Percentiles rank a stretch among this genome's conserved stretches.
Conservation (phyloP, 1,140 invertebrate genomes). For the Achatina immaculata region DNA sequence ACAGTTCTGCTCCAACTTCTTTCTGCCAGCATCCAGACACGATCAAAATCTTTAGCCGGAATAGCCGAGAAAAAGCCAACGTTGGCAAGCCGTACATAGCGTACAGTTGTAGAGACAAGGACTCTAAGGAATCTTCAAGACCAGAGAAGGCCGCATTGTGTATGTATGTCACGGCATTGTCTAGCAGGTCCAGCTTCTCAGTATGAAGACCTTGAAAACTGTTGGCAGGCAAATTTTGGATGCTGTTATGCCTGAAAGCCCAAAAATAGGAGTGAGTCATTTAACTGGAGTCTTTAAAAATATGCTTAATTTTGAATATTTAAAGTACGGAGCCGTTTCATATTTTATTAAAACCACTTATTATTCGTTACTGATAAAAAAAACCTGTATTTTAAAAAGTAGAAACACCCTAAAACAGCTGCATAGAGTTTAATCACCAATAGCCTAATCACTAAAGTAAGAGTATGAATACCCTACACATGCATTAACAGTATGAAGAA, state of each 20-base stretch:
- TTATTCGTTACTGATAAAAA: too few species aligned
- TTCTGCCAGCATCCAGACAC: constrained; percentile 43
- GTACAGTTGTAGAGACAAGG: constrained; percentile 85
- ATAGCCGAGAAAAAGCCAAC: constrained; percentile 78
- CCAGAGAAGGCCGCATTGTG: constrained; percentile 83
- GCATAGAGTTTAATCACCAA: too few species aligned
- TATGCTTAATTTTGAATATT: too few species aligned
- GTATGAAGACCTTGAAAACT: constrained; percentile 44
- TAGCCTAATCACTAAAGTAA: too few species aligned
- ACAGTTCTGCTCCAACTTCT: constrained; percentile 31
- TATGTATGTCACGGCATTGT: constrained; percentile 83
- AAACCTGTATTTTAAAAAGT: too few species aligned
- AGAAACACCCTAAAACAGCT: too few species aligned
- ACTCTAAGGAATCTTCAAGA: constrained; percentile 83
- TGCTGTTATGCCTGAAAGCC: constrained; percentile 38
- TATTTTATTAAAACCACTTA: too few species aligned
- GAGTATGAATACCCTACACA: too few species aligned
- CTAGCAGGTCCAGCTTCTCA: constrained; percentile 76
- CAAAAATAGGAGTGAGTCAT: too few species aligned
- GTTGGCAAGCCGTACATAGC: constrained; percentile 83
- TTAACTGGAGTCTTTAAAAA: too few species aligned
- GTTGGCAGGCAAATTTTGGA: constrained; percentile 37
- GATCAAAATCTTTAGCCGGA: constrained; percentile 84
- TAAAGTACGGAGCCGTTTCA: too few species aligned
- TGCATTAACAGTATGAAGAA: too few species aligned